Conservation (phyloP, 1,140 invertebrate species). For the Heliconius congener region DNA sequence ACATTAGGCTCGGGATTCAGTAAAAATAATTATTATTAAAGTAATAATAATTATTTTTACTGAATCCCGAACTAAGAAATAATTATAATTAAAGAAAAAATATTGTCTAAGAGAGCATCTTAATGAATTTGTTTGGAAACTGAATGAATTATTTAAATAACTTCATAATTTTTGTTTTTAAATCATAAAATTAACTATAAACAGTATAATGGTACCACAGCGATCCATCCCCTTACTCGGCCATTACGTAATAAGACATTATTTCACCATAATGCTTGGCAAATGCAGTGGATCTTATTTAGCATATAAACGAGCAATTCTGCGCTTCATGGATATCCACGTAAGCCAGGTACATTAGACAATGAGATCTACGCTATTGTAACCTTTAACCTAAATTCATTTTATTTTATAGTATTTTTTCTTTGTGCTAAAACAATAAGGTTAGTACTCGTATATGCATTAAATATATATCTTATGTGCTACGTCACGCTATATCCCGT, state of each 20-base stretch:
- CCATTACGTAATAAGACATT: conserved; percentile 25
- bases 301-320: conserved; percentile 50
- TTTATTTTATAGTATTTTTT: not conserved
- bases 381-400: not conserved
- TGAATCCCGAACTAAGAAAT: too few relatives aligned
- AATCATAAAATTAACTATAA: not conserved
- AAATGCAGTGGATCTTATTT: conserved; percentile 44
- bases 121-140: too few relatives aligned
- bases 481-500: too few relatives aligned
- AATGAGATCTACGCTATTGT: conserved; percentile 23
- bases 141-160: not conserved
- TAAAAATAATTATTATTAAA: too few relatives aligned
- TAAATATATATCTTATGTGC: too few relatives aligned
- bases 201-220: too few relatives aligned
- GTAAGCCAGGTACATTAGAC: conserved; percentile 38
- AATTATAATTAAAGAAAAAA: too few relatives aligned
- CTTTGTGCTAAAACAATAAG: too few relatives aligned
- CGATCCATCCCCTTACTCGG: not conserved
- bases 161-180: not conserved
- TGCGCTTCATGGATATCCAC: conserved; percentile 40
- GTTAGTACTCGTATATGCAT: too few relatives aligned
- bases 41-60: too few relatives aligned
- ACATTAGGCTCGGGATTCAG: too few relatives aligned
- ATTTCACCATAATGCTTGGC: conserved; percentile 37
- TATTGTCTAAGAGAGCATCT: too few relatives aligned